phyloP scores from a whole-genome alignment of 2,113 vertebrate species.

The Pituophis catenifer region DNA sequence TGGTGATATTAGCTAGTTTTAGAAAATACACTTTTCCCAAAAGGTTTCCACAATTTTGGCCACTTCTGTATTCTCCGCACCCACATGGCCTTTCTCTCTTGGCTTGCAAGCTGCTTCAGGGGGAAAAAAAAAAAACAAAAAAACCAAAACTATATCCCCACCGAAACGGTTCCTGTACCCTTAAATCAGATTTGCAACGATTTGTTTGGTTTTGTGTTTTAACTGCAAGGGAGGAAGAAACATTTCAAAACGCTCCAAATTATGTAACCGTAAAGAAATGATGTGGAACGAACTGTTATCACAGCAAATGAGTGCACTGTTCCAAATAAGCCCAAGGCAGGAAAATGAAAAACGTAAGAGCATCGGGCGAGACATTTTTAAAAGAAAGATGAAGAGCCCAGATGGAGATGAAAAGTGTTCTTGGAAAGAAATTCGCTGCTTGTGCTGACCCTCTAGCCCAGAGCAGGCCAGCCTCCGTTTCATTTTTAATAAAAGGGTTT shows the following conservation, averaged over 20 bases:
- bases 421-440: background rate
- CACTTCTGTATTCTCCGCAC: background rate
- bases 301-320: background rate
- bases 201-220: background rate
- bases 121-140: background rate
- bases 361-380: background rate
- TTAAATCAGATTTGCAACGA: background rate
- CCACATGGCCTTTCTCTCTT: background rate
- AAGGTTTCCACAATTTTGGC: no score
- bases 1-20: no score
- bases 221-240: background rate
- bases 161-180: background rate
- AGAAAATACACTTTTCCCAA: no score
- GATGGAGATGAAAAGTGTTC: background rate
- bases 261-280: background rate
- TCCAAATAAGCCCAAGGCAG: background rate
- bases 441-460: background rate
- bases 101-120: background rate
- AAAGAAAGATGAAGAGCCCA: background rate
- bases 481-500: background rate
- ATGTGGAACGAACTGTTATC: background rate
- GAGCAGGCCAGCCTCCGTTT: background rate
- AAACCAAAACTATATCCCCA: background rate
- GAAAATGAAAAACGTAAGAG: background rate
- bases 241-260: background rate